Base-by-base conservation (phyloP, 2,888 invertebrate species). In the Strigamia maritima region DNA sequence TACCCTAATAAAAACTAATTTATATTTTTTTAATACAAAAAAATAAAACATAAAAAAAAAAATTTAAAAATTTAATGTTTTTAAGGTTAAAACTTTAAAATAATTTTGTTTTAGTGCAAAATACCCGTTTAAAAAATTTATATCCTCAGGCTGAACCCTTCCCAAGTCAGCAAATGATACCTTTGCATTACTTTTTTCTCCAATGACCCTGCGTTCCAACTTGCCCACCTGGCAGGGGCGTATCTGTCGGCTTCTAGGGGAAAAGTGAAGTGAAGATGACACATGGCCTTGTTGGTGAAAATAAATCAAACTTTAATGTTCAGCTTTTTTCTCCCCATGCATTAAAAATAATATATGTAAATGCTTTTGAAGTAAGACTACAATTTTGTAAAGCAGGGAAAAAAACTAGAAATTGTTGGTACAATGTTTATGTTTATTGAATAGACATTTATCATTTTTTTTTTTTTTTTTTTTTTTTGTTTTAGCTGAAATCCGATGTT, bases 401-500 rank as follows among this genome's bases (percentile, higher is more conserved):
- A 44, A 12, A 44, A 44, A 44, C 44, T 44, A 4, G 14, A 14
- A 14, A n/a, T 44, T 44, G 44, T 44, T 44, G 14, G 14, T n/a
- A 44, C 16, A n/a, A 44, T 44, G n/a, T 44, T 44, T 35, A 35
- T 35, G 35, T 6, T 2, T 4, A 35, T 6, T n/a, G n/a, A n/a
- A 1, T 4, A 35, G 6, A 6, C 6, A 35, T 0, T 35, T 35
- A 35, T 10, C 28, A 22, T n/a, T n/a, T n/a, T n/a, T n/a, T n/a
- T n/a, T n/a, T n/a, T 70, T 14, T 74, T 77, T 79, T 24, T 81
- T 82, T 81, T 80, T 82, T 80, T 85, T 85, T 84, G 86, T 85
- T 81, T 86, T 79, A 87, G 90, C 89, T 81, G 92, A 92, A 83
- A 91, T 93, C 74, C 88, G 93, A 81, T 94, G 94, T 86, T 93